phyloP scores from a whole-genome alignment of 2,888 invertebrate species.

The Sisyra terminalis region DNA sequence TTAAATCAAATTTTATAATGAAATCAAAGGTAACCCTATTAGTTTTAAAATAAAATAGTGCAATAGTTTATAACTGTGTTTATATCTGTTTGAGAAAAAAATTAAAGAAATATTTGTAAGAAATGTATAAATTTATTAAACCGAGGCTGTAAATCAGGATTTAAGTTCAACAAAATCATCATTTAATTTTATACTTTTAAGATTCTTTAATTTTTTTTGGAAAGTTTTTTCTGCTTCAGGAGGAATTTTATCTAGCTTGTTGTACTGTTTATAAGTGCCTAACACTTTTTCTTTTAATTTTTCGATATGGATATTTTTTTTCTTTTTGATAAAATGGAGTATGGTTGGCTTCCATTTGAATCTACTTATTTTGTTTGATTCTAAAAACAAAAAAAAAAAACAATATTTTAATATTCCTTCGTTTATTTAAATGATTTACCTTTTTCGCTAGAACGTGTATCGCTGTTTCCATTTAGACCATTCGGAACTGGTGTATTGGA shows the following conservation, averaged over 20 bases:
- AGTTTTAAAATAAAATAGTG: no score
- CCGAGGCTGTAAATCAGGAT: background rate
- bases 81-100: no score
- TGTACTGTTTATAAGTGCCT: background rate
- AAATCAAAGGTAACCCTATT: no score
- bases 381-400: background rate
- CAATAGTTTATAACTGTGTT: no score
- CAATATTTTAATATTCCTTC: no score
- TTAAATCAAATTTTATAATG: no score
- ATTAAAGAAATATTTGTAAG: no score
- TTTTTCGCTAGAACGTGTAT: background rate
- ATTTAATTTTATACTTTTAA: slow-evolving; percentile 1
- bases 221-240: background rate
- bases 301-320: background rate
- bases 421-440: no score
- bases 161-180: slow-evolving; percentile 1
- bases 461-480: background rate
- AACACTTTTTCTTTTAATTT: slow-evolving; percentile 7
- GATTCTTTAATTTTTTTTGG: background rate
- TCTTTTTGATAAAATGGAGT: slow-evolving; percentile 3
- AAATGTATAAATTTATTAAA: no score
- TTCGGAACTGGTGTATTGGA: background rate
- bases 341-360: slow-evolving; percentile 9
- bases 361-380: no score
- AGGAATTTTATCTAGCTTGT: background rate